A percentile compares a stretch with the other conserved stretches of the same genome.
phyloP scores from a whole-genome alignment of 1,140 invertebrate species.

The Capitella teleta region DNA sequence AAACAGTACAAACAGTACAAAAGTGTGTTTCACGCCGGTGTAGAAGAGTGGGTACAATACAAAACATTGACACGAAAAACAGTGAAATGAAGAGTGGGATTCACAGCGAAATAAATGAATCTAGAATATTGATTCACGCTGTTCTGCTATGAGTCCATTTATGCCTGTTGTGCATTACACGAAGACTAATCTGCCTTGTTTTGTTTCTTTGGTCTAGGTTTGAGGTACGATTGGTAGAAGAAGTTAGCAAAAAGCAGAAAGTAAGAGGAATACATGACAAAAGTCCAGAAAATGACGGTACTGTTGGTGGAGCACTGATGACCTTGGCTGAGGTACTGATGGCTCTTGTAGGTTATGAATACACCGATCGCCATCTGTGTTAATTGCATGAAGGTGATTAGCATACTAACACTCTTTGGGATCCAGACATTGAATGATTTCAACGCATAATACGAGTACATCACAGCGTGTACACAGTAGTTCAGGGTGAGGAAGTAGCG shows the following conservation, averaged over 20 bases:
- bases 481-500: slow-evolving; percentile 98
- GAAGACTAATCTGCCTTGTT: too few species aligned
- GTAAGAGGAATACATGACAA: slow-evolving; percentile 76
- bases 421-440: slow-evolving; percentile 73
- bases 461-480: slow-evolving; percentile 91
- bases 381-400: slow-evolving; percentile 83
- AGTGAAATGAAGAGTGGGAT: too few species aligned
- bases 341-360: slow-evolving; percentile 75
- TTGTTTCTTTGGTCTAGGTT: too few species aligned
- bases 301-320: slow-evolving; percentile 76
- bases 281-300: slow-evolving; percentile 75
- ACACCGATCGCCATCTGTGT: slow-evolving; percentile 91
- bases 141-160: too few species aligned
- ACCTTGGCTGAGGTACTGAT: slow-evolving; percentile 46
- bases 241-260: slow-evolving; percentile 45
- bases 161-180: too few species aligned
- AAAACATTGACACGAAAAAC: too few species aligned
- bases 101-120: too few species aligned
- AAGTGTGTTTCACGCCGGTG: too few species aligned
- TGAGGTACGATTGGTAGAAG: slow-evolving; percentile 43
- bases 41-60: too few species aligned
- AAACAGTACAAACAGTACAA: too few species aligned
- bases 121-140: too few species aligned
- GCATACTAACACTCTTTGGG: slow-evolving; percentile 75
- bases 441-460: slow-evolving; percentile 94